Percentiles rank a stretch among this genome's conserved stretches.
Conservation (phyloP, 2,797 vertebrate genomes). For the Gadopsis marmoratus region DNA sequence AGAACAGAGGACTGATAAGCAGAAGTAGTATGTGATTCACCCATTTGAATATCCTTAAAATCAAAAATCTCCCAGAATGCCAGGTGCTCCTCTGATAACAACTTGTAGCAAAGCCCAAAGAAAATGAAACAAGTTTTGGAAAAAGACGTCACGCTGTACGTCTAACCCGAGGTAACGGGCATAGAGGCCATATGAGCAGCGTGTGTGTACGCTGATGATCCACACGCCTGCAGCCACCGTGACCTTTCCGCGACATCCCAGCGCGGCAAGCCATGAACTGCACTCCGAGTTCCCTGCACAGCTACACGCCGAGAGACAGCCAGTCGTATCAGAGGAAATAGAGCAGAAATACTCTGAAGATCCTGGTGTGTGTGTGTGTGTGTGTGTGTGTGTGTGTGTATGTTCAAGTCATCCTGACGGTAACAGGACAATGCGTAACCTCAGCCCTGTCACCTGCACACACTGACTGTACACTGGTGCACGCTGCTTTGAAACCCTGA, state of each 20-base stretch:
- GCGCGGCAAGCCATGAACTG: background rate
- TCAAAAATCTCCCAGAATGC: background rate
- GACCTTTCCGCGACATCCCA: constrained; percentile 11
- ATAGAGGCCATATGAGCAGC: background rate
- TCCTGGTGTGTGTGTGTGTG: background rate
- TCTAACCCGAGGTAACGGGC: background rate
- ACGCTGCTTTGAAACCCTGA: constrained; percentile 11
- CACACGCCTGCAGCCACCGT: background rate
- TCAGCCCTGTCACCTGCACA: background rate
- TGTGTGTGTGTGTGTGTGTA: constrained; percentile 20
- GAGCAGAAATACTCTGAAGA: constrained; percentile 19
- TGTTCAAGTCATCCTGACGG: background rate
- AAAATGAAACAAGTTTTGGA: background rate
- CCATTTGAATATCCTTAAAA: background rate
- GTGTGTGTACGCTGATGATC: background rate
- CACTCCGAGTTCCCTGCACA: background rate
- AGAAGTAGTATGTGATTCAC: background rate
- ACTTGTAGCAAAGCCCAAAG: background rate
- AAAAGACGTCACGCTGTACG: background rate
- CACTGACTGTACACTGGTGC: background rate
- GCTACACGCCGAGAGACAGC: background rate
- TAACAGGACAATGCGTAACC: background rate
- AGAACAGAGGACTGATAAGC: background rate
- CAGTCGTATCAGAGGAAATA: background rate
- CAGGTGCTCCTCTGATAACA: background rate